A percentile compares a stretch with the other conserved stretches of the same genome.
These are phyloP conservation scores for Drosophila jambulina DNA, from an alignment of 1,140 invertebrate species.

Conservation along the genomic window DNA sequence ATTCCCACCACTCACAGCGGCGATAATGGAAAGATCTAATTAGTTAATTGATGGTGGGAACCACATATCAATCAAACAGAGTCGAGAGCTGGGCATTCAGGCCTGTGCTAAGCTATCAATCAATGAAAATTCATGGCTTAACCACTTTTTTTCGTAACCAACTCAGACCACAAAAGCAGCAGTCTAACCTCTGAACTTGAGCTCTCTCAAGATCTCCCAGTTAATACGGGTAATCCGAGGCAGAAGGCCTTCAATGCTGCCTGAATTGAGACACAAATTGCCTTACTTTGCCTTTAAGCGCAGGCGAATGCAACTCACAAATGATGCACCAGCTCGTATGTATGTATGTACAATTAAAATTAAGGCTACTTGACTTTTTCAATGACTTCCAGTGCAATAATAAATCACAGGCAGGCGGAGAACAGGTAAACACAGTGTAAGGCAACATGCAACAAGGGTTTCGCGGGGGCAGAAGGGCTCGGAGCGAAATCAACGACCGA, in stretches of 20 bases:
- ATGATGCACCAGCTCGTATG: constrained; percentile 23
- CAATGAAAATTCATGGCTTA: not conserved
- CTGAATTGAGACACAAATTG: constrained; percentile 42
- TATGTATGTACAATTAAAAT: constrained; percentile 60
- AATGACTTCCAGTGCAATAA: constrained; percentile 79
- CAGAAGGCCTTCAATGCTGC: constrained; percentile 26
- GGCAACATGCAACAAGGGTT: constrained; percentile 49
- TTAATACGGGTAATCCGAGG: constrained; percentile 32
- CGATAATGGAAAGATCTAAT: constrained; percentile 1
- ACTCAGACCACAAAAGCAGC: constrained; percentile 4
- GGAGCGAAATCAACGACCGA: constrained; percentile 49
- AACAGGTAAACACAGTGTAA: constrained; percentile 48
- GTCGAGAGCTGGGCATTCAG: not conserved
- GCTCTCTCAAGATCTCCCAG: constrained; percentile 26
- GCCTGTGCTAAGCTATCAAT: not conserved
- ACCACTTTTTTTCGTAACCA: not conserved
- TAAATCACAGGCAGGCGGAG: constrained; percentile 56
- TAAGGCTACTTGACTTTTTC: constrained; percentile 81
- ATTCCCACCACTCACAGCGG: constrained; percentile 7
- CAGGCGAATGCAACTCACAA: constrained; percentile 34
- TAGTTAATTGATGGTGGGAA: constrained; percentile 25
- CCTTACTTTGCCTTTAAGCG: constrained; percentile 27
- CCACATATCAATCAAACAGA: constrained; percentile 17
- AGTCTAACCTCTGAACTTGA: constrained; percentile 39
- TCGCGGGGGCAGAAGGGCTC: constrained; percentile 2